phyloP scores from a whole-genome alignment of 2,113 vertebrate genomes.

The Pica pica region DNA sequence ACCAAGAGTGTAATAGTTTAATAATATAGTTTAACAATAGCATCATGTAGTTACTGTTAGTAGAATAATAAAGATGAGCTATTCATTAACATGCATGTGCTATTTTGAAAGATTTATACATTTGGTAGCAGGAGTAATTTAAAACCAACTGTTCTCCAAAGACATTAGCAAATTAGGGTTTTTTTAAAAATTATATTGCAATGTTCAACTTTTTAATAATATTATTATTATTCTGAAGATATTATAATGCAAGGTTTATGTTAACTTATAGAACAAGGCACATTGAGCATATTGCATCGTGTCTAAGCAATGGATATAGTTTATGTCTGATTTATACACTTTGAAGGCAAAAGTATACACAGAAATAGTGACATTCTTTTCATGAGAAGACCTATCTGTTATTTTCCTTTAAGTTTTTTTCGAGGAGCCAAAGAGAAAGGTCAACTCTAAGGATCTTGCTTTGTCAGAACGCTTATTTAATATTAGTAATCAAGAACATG shows the following conservation, averaged over 20 bases:
- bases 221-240: not conserved
- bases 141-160: not conserved
- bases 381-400: not conserved
- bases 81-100: not conserved
- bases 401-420: not conserved
- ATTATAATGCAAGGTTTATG: not conserved
- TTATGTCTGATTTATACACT: not conserved
- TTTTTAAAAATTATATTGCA: not conserved
- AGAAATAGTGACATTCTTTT: not conserved
- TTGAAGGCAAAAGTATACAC: not conserved
- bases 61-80: not conserved
- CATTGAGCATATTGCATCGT: not conserved
- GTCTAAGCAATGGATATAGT: not conserved
- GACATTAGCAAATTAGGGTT: not conserved
- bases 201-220: not conserved
- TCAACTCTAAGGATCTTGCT: not conserved
- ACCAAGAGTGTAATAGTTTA: not conserved
- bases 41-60: not conserved
- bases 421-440: not conserved
- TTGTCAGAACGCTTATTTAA: not conserved
- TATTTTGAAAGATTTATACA: not conserved
- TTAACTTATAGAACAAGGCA: not conserved
- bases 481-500: not conserved
- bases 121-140: not conserved
- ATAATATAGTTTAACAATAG: not conserved